Conservation (phyloP, 2,113 vertebrate species). For the Cololabis saira region DNA sequence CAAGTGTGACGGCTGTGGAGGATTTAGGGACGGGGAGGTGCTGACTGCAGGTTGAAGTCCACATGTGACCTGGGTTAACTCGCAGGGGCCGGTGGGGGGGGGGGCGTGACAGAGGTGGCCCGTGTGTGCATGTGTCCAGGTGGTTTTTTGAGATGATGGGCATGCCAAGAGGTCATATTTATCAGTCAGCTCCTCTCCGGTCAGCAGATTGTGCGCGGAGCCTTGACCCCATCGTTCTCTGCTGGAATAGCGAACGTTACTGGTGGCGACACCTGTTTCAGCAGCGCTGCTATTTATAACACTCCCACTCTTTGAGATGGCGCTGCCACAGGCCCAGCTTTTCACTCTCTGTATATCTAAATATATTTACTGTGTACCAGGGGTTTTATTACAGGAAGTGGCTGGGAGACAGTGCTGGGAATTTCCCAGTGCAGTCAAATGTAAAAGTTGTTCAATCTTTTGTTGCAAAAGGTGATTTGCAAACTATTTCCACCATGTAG, state of each 20-base stretch:
- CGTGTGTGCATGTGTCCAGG: slow-evolving; percentile 40
- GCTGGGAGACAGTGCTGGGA: slow-evolving; percentile 32
- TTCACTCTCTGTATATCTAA: slow-evolving; percentile 21
- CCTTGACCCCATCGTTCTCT: slow-evolving; percentile 45
- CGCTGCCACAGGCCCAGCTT: slow-evolving; percentile 40
- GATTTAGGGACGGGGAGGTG: neutral
- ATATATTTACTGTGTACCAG: slow-evolving; percentile 23
- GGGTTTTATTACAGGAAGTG: slow-evolving; percentile 44
- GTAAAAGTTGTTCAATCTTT: slow-evolving; percentile 43
- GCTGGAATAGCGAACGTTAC: slow-evolving; percentile 55
- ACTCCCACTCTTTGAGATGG: slow-evolving; percentile 29
- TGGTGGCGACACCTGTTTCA: slow-evolving; percentile 68
- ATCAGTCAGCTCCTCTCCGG: slow-evolving; percentile 58
- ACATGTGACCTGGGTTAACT: slow-evolving; percentile 43
- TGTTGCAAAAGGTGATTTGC: neutral
- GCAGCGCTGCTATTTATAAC: slow-evolving; percentile 64
- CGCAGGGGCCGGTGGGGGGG: too few species aligned
- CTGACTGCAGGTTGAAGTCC: slow-evolving; percentile 42
- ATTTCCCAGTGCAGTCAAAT: slow-evolving; percentile 45
- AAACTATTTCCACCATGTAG: neutral
- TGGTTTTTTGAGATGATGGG: slow-evolving; percentile 56
- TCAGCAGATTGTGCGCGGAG: slow-evolving; percentile 47
- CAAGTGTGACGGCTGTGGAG: slow-evolving; percentile 30
- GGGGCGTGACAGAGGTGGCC: slow-evolving; percentile 14
- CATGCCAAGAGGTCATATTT: slow-evolving; percentile 55